Conservation (phyloP, 2,797 vertebrate species). For the Chromis chromis region DNA sequence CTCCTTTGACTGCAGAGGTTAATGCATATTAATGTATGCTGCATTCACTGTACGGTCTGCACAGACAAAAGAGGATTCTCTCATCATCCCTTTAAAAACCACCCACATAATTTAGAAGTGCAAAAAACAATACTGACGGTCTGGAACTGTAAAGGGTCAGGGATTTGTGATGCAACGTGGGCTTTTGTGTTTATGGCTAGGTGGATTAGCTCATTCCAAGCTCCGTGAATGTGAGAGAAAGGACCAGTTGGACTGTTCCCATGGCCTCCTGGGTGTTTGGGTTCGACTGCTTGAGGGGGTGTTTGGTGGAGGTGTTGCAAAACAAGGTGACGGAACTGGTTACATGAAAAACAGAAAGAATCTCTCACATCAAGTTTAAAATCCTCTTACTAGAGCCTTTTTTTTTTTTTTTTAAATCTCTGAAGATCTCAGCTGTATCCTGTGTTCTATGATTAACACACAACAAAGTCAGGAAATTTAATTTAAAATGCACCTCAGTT, state of each 20-base stretch:
- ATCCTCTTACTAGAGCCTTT: not conserved
- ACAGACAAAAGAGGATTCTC: conserved; percentile 21
- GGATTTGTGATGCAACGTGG: conserved; percentile 64
- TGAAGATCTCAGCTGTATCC: not conserved
- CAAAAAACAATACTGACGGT: conserved; percentile 27
- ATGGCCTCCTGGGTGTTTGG: conserved; percentile 23
- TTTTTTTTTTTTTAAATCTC: too few species aligned
- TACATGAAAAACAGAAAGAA: not conserved
- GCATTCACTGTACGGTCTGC: conserved; percentile 7
- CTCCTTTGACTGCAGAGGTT: conserved; percentile 34
- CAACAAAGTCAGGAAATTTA: not conserved
- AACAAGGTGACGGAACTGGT: conserved; percentile 26
- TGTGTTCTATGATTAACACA: not conserved
- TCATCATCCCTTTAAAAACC: conserved; percentile 18
- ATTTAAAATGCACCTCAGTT: not conserved
- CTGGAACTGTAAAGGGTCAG: conserved; percentile 42
- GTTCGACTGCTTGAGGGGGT: conserved; percentile 13
- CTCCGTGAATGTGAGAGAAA: conserved; percentile 53
- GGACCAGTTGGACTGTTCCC: conserved; percentile 39
- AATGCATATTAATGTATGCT: conserved; percentile 15
- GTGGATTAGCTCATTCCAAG: conserved; percentile 65
- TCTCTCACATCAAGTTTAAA: not conserved
- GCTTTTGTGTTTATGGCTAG: conserved; percentile 48
- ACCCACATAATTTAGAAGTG: conserved; percentile 14
- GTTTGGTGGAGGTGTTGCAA: conserved; percentile 11